These are phyloP conservation scores for Drosophila tanythrix DNA, from an alignment of 2,888 invertebrate species.

Conservation along the genomic window DNA sequence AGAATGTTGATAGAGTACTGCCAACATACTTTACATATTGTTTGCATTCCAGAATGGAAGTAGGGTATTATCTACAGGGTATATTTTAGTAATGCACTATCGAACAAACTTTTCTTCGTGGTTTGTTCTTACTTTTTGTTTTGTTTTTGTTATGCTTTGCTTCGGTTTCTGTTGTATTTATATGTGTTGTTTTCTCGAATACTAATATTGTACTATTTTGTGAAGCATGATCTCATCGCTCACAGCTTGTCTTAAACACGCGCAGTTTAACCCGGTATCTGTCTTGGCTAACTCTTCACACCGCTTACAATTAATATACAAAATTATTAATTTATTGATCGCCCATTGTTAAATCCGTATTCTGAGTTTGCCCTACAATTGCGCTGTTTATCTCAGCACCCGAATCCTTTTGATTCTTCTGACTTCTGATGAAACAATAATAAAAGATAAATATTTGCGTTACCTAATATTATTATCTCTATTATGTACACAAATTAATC, in stretches of 20 bases:
- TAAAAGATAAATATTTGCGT: neutral
- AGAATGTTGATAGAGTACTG: neutral
- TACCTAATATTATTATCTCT: neutral
- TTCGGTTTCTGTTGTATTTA: conserved; percentile 45
- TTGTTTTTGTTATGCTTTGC: conserved; percentile 63
- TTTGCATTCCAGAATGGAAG: neutral
- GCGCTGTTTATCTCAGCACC: neutral
- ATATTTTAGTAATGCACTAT: conserved; percentile 1
- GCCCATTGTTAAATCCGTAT: conserved; percentile 4
- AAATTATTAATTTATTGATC: conserved; percentile 14
- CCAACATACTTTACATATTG: neutral
- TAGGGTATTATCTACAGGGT: conserved; percentile 1
- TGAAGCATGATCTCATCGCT: conserved; percentile 77
- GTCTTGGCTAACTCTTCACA: conserved; percentile 43
- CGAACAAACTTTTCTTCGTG: neutral
- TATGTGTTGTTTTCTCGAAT: conserved; percentile 51
- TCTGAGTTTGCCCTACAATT: neutral
- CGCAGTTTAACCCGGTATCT: conserved; percentile 60
- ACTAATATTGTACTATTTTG: conserved; percentile 68
- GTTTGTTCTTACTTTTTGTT: conserved; percentile 32
- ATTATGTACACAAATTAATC: neutral
- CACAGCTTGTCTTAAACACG: conserved; percentile 64
- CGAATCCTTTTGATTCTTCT: neutral
- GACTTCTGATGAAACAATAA: neutral
- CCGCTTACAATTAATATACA: conserved; percentile 25